A percentile compares a stretch with the other conserved stretches of the same genome.
Conservation (phyloP, 1,140 invertebrate species). For the Drosophila setifemur region DNA sequence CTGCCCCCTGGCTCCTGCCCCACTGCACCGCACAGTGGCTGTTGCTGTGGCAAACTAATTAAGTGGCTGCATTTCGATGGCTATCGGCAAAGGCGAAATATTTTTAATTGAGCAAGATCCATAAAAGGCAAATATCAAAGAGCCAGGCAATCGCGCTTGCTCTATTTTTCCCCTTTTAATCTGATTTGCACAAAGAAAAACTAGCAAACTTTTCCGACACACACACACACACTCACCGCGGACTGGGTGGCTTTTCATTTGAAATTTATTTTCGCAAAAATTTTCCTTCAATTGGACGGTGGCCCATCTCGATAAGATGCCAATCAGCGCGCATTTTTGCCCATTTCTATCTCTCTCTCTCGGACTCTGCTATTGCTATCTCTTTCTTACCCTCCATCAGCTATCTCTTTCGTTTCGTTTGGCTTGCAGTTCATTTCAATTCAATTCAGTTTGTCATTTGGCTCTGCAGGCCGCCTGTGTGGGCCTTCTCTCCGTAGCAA, state of each 20-base stretch:
- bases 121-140: slow-evolving; percentile 71
- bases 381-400: slow-evolving; percentile 13
- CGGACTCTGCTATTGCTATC: too few species aligned
- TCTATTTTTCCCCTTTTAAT: slow-evolving; percentile 59
- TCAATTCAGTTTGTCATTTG: slow-evolving; percentile 79
- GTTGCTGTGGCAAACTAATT: slow-evolving; percentile 57
- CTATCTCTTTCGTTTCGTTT: background rate
- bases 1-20: too few species aligned
- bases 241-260: slow-evolving; percentile 34
- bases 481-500: slow-evolving; percentile 51
- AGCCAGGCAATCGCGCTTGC: slow-evolving; percentile 30
- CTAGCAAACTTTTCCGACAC: slow-evolving; percentile 42
- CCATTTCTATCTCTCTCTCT: slow-evolving; percentile 32
- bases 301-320: slow-evolving; percentile 81
- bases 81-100: slow-evolving; percentile 56
- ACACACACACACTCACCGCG: slow-evolving; percentile 2
- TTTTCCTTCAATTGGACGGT: slow-evolving; percentile 80
- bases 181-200: slow-evolving; percentile 60
- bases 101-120: slow-evolving; percentile 69
- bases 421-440: slow-evolving; percentile 73
- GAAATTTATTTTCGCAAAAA: slow-evolving; percentile 77
- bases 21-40: slow-evolving; percentile 4
- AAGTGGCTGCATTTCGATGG: slow-evolving; percentile 56
- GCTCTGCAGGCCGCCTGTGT: slow-evolving; percentile 46
- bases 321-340: slow-evolving; percentile 77